These are phyloP conservation scores for Isaurus tuberculatus DNA, from an alignment of 92 coral and sea anemone genomes.

Conservation along the genomic window DNA sequence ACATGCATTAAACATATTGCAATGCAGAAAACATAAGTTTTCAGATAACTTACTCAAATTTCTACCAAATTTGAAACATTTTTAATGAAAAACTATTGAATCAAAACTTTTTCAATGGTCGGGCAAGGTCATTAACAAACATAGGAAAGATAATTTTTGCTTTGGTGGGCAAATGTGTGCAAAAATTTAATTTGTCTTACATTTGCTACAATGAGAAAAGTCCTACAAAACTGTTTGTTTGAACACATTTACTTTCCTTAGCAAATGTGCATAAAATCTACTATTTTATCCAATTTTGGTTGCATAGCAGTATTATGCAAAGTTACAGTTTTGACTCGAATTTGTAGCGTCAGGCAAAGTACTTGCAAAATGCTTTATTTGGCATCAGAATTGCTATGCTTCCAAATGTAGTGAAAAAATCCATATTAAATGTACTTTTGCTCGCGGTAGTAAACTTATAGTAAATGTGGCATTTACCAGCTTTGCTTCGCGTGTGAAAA, in stretches of 20 bases:
- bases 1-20: conserved; percentile 17
- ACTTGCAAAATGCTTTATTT: conserved; percentile 39
- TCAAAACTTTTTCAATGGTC: conserved; percentile 4
- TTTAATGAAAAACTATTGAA: too few relatives aligned
- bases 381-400: conserved; percentile 29
- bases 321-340: conserved; percentile 18
- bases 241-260: conserved; percentile 17
- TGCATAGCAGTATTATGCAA: conserved; percentile 16
- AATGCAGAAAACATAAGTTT: conserved; percentile 11
- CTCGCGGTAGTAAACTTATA: conserved; percentile 24
- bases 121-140: not conserved
- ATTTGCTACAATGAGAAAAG: conserved; percentile 23
- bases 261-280: conserved; percentile 29
- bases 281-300: conserved; percentile 18
- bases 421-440: conserved; percentile 8
- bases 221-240: conserved; percentile 34
- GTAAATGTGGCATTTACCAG: conserved; percentile 33
- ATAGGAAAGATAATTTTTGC: conserved; percentile 15
- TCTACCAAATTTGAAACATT: conserved; percentile 15
- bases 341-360: conserved; percentile 26
- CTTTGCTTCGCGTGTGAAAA: conserved; percentile 25
- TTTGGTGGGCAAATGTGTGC: conserved; percentile 34
- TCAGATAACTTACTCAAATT: conserved; percentile 15
- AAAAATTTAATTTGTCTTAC: conserved; percentile 26
- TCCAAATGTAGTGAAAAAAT: conserved; percentile 15